Evolutionary conservation across 23 tunicate genomes (phyloP), one percentile per base, ranked within the genome.

Genomic region (Oikopleura dioica): DNA sequence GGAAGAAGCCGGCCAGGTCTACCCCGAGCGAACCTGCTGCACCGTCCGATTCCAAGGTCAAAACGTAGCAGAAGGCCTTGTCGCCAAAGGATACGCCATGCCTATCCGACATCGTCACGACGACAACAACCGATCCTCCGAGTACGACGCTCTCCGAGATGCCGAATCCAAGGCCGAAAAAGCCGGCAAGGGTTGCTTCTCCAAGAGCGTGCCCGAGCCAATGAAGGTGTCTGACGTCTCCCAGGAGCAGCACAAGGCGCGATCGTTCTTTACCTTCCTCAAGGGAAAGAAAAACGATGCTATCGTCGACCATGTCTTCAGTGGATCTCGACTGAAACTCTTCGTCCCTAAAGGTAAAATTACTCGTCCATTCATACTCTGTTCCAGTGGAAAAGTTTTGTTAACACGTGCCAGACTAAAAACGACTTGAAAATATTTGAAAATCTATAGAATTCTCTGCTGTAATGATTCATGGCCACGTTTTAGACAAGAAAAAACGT

Each of bases 21-120:
- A 82, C 78, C 92, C 92, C 0, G 97, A 91, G 37, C 38, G 97
- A 36, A 79, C 85, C 21, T 91, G 97, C 58, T 92, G 92, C 28
- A 91, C 97, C 5, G 87, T 91, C 0, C 55, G 78, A 9, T 44
- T 9, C 55, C 55, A 44, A 44, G 55, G 55, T 44, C 16, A 9
- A 29, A 89, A 89, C 80, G 79, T 89, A 76, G 96, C 96, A 1
- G 96, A 89, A 82, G 96, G 91, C 0, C 69, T 89, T 44, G 96
- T 89, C 4, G 82, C 91, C 87, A 84, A 84, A 68, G 96, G 96
- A 1, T 51, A 84, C 76, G 96, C 88, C 34, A 84, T 84, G 63
- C 91, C 85, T 30, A 89, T 89, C 0, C 80, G 91, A 23, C 96
- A 89, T 68, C 67, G 96, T 9, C 96, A 89, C 63, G 96, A 89